Evolutionary conservation across 1,140 invertebrate genomes (phyloP), one percentile per base, ranked within the genome.

Genomic region (Tyrophagus putrescentiae): DNA sequence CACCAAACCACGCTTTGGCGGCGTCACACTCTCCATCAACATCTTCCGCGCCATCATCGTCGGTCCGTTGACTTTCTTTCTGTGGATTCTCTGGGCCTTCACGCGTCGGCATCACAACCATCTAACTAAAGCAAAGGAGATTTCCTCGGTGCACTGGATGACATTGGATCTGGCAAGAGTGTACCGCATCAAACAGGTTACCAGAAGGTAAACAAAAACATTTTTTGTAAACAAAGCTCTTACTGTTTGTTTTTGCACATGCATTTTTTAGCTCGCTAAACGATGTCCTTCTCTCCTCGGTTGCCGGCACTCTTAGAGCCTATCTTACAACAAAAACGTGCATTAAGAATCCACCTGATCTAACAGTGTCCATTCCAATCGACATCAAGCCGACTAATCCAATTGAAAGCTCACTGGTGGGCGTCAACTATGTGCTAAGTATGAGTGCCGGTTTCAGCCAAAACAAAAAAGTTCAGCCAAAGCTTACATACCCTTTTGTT

Each of bases 241-340:
- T 52, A 52, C 27, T 4, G 4, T n/a, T 21, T 52, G 9, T n/a
- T 21, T 4, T n/a, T 3, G 16, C 32, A n/a, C 48, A 3, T 1
- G 13, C n/a, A 6, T 45, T 39, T n/a, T 11, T 27, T 39, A 76
- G 73, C 44, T 73, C 76, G 7, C 68, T 78, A 23, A 78, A 77
- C 64, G 77, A 78, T 66, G 73, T 78, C 3, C 68, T 79, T 13
- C 63, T 79, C 45, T 73, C 77, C 1, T 73, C 77, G 0, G 62
- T 75, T 4, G 70, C 77, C 1, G 78, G 63, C 39, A 42, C 62
- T n/a, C 21, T 64, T 54, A 44, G 63, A 9, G n/a, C 54, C 9
- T 63, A 56, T 54, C 23, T 64, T 18, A 56, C 54, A 23, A 31
- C 53, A 32, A 44, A 28, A 39, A 31, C 57, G 45, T 59, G 29